phyloP scores from a whole-genome alignment of 1,140 invertebrate genomes.

The Ceratosolen fusciceps region DNA sequence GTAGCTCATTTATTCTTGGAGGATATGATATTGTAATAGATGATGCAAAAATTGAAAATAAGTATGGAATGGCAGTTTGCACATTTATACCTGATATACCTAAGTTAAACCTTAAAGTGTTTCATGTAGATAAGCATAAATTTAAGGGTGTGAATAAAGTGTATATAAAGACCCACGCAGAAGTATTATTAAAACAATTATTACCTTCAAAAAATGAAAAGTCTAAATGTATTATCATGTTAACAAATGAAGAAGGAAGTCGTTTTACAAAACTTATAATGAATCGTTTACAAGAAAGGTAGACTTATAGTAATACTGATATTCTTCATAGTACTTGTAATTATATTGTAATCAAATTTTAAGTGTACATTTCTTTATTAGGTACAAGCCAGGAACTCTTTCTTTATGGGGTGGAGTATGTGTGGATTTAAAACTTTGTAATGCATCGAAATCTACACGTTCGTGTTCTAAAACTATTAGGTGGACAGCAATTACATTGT shows the following conservation, averaged over 20 bases:
- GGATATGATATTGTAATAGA: constrained; percentile 48
- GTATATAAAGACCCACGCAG: constrained; percentile 34
- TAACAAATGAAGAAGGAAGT: constrained; percentile 48
- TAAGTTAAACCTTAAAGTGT: constrained; percentile 50
- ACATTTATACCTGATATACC: constrained; percentile 60
- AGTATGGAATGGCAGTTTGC: constrained; percentile 46
- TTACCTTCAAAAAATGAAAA: constrained; percentile 38
- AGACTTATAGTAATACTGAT: not conserved
- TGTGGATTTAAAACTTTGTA: constrained; percentile 50
- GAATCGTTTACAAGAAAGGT: constrained; percentile 47
- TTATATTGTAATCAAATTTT: no score
- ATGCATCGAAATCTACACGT: constrained; percentile 30
- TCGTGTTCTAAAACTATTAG: constrained; percentile 35
- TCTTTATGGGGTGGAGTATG: constrained; percentile 62
- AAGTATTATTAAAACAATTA: constrained; percentile 38
- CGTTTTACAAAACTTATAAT: constrained; percentile 43
- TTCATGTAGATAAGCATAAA: constrained; percentile 18
- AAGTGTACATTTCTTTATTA: constrained; percentile 38
- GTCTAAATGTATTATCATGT: constrained; percentile 58
- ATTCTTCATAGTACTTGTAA: not conserved
- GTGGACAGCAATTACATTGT: constrained; percentile 57
- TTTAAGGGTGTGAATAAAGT: constrained; percentile 12
- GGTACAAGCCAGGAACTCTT: constrained; percentile 45
- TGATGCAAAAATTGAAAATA: constrained; percentile 50
- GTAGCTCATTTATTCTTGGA: constrained; percentile 40